A percentile compares a stretch with the other conserved stretches of the same genome.
Conservation (phyloP, 2,113 vertebrate genomes). For the Epinephelus lanceolatus region DNA sequence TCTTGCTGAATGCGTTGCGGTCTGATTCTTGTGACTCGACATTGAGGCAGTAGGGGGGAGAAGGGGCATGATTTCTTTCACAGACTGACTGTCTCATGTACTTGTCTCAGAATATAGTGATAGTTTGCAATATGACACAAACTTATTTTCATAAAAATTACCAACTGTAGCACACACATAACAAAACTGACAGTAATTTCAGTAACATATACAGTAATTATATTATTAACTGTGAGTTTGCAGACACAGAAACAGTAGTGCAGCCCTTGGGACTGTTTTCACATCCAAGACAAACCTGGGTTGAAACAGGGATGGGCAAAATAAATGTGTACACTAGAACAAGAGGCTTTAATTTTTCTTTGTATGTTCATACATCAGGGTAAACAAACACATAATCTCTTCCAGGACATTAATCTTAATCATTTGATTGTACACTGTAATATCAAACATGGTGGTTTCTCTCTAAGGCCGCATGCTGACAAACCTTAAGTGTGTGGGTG, state of each 20-base stretch:
- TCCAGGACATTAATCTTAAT: slow-evolving; percentile 60
- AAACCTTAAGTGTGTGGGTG: slow-evolving; percentile 52
- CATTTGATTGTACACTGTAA: slow-evolving; percentile 58
- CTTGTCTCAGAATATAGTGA: too few species aligned
- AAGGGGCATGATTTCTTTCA: too few species aligned
- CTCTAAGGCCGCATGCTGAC: slow-evolving; percentile 30
- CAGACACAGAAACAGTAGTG: background rate
- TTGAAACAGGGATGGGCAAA: background rate
- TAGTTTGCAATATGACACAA: too few species aligned
- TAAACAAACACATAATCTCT: slow-evolving; percentile 62
- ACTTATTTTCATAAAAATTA: too few species aligned
- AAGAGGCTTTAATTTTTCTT: background rate
- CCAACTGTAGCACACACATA: background rate
- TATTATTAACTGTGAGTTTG: background rate
- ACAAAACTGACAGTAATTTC: background rate
- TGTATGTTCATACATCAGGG: background rate
- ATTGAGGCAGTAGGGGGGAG: too few species aligned
- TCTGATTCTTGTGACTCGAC: too few species aligned
- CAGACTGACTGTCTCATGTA: too few species aligned
- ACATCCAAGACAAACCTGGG: background rate
- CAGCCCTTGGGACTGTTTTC: background rate
- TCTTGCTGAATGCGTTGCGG: too few species aligned
- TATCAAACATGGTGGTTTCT: slow-evolving; percentile 57
- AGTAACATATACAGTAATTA: background rate
- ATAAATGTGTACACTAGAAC: background rate